A percentile compares a stretch with the other conserved stretches of the same genome.
These are phyloP conservation scores for Xerus inauris DNA, from an alignment of 2,113 vertebrate species.

Conservation along the genomic window DNA sequence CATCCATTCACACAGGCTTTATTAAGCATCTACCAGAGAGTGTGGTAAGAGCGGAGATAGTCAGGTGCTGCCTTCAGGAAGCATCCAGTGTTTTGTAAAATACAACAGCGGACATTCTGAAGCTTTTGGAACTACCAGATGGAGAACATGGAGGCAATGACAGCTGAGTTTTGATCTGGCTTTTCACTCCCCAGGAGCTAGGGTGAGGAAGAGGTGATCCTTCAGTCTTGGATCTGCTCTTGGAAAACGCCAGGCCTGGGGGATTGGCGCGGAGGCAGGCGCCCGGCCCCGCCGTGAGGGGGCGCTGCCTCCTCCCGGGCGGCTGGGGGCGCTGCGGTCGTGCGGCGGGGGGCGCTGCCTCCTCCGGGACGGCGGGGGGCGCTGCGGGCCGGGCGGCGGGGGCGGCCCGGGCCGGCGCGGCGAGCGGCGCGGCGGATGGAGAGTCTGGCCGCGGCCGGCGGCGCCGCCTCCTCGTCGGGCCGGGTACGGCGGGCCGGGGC, in stretches of 20 bases:
- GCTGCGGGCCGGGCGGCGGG: constrained; percentile 77
- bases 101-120: neutral
- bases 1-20: neutral
- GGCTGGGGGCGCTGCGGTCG: constrained; percentile 56
- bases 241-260: neutral
- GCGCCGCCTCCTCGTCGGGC: constrained; percentile 81
- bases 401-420: constrained; percentile 75
- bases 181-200: neutral
- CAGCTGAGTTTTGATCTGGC: neutral
- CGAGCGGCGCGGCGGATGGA: constrained; percentile 78
- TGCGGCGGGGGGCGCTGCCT: constrained; percentile 79
- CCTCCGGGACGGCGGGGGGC: constrained; percentile 81
- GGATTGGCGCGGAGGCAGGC: neutral
- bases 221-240: neutral
- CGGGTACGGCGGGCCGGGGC: constrained; percentile 78
- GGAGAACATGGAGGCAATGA: neutral
- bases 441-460: constrained; percentile 81
- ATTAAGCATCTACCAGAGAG: neutral
- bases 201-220: neutral
- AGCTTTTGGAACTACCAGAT: neutral
- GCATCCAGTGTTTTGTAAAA: neutral
- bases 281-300: neutral
- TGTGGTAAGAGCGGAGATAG: neutral
- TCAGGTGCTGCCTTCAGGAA: neutral
- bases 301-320: constrained; percentile 50